A percentile compares a stretch with the other conserved stretches of the same genome.
phyloP scores from a whole-genome alignment of 1,140 invertebrate genomes.

The Whitmania pigra region DNA sequence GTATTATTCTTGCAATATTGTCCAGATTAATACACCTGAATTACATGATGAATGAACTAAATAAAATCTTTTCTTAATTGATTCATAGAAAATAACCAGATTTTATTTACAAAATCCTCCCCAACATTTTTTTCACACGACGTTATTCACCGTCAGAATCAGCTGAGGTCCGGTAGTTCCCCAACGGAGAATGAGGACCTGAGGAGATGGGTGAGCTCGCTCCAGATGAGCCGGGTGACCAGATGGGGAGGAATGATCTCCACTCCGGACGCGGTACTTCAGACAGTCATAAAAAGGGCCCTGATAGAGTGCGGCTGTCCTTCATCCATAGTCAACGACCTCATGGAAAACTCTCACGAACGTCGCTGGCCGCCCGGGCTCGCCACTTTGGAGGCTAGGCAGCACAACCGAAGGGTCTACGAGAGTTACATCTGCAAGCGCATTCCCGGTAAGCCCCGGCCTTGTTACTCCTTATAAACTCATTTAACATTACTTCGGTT shows the following conservation, averaged over 20 bases:
- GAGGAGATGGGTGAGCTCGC: conserved; percentile 64
- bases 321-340: conserved; percentile 73
- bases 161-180: background rate
- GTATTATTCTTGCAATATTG: too few species aligned
- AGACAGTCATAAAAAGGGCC: conserved; percentile 70
- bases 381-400: conserved; percentile 75
- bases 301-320: conserved; percentile 74
- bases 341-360: conserved; percentile 95
- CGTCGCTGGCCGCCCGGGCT: conserved; percentile 81
- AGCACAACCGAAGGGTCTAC: conserved; percentile 74
- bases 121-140: too few species aligned
- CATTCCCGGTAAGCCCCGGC: conserved; percentile 52
- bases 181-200: background rate
- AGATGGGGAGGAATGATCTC: conserved; percentile 95
- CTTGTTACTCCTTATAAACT: background rate
- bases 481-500: too few species aligned
- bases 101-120: too few species aligned
- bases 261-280: conserved; percentile 76
- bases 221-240: conserved; percentile 72
- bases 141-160: too few species aligned
- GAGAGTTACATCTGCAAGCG: conserved; percentile 86
- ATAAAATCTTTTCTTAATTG: too few species aligned
- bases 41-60: too few species aligned
- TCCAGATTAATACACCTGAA: too few species aligned
- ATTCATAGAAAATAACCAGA: too few species aligned